Evolutionary conservation across 2,113 vertebrate species (phyloP), one percentile per base, ranked within the genome.

Genomic region (Probosciger aterrimus): DNA sequence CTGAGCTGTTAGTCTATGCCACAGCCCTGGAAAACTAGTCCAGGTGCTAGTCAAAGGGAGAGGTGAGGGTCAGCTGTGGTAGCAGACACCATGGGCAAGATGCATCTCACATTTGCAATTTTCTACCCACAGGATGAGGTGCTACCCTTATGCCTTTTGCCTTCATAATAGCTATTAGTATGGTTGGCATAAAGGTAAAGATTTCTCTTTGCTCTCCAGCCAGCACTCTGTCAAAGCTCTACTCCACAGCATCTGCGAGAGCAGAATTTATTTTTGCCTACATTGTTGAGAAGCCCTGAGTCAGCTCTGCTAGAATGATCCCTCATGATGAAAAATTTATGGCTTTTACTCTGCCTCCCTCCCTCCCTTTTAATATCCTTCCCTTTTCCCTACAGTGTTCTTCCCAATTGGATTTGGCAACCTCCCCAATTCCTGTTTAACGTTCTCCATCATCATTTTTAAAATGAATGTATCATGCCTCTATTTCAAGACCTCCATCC

Each of bases 251-350:
- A 93, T 67, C 83, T 89, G 81, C 35, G 81, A 91, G 24, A 86
- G 57, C 27, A 86, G 75, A 63, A 96, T 95, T 95, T 92, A 93
- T 89, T 91, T 96, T 91, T 92, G 69, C 57, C 93, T 91, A 47
- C 27, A 28, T 44, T 91, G 35, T 30, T 64, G 62, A 96, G 89
- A 95, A 96, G 35, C 33, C 73, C 93, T 92, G 81, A 96, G 86
- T 96, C 95, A 97, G 92, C 86, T 93, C 69, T 79, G 65, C 47
- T 89, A 68, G 77, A 93, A 84, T n/a, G 62, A 95, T 95, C 47
- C 57, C 44, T 96, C 89, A 79, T 76, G 77, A 92, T 95, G 83
- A 93, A 95, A 96, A 92, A 95, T 93, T 35, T 79, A 93, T 9
- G 11, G 62, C 52, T 91, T 91, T 84, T 82, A 74, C 35, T 68